Evolutionary conservation across 2,888 invertebrate genomes (phyloP), one percentile per base, ranked within the genome.

Genomic region (Hoplodrina ambigua): DNA sequence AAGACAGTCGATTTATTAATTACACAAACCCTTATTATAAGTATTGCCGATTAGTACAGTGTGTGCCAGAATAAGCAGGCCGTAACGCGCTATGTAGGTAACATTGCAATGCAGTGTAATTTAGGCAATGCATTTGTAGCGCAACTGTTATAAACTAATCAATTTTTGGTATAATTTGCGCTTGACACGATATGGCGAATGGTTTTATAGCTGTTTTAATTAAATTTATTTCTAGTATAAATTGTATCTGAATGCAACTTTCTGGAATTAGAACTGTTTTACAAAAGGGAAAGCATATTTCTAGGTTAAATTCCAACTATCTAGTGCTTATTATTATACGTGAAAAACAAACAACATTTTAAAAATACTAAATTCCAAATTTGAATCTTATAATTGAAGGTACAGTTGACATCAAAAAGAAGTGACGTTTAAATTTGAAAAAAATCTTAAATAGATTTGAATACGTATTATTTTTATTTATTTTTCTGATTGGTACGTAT

Each of bases 61-160:
- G 13, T 33, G 4, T 58, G 52, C 25, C 56, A 52, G 13, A 44
- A 5, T 46, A 58, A 76, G 17, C 76, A 62, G 73, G 53, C 76
- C 73, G 73, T 76, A 50, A 76, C 73, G 76, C 1, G 53, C 33
- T 76, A 69, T 74, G 49, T 69, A 61, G 76, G 76, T 57, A 74
- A 37, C 20, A 25, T 69, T 76, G 73, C 76, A 69, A 53, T 5
- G 44, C 57, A 53, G 11, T 67, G 75, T 50, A 50, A 67, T 72
- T 75, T 44, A 61, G 49, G 69, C 69, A 75, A 76, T 17, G 44
- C 30, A 17, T 8, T 11, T 61, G 33, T n/a, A 75, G 10, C 25
- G 69, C 52, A 69, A 69, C 49, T 50, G 68, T 55, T 46, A 17
- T 5, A 52, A 25, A 55, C 10, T 57, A 67, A 75, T 72, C 25